Evolutionary conservation across 2,888 invertebrate genomes (phyloP), one percentile per base, ranked within the genome.

Genomic region (Argynnis bischoffii): DNA sequence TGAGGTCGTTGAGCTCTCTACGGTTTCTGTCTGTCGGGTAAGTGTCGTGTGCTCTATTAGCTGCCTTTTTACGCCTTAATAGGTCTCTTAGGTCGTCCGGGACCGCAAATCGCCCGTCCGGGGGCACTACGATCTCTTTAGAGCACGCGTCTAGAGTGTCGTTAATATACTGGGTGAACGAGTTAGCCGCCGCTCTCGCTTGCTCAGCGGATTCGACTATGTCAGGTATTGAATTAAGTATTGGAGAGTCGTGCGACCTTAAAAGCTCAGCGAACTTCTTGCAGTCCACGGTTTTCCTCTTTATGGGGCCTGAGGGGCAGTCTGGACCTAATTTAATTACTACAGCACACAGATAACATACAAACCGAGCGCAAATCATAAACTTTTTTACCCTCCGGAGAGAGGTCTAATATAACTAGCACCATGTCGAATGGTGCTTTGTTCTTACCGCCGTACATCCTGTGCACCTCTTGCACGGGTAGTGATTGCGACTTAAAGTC

Each of bases 401-500:
- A 6, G 14, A 48, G 48, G 13, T 48, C 48, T 1, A 61, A 6
- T 0, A 31, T 41, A 0, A 51, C 61, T 0, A 66, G 16, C 1
- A 55, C 50, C 15, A 60, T 13, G n/a, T 46, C 61, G 26, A 15
- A 66, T 1, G 47, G 66, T 3, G 6, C 6, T 13, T 67, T 63
- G 0, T 31, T 18, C 3, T 13, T 6, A 0, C 3, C 4, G 3
- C 51, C 13, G 57, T 56, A 63, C 46, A 67, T 63, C 0, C 67
- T 51, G 31, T 67, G 63, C 1, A 63, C 63, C 16, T 55, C 51
- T 2, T 5, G 4, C 1, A 63, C 63, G 0, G 67, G 67, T 0
- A 63, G 56, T 2, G n/a, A 2, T 6, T 63, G 56, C 4, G 56
- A 41, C n/a, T 50, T 26, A 18, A 64, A 55, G 54, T 59, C 63